A percentile compares a stretch with the other conserved stretches of the same genome.
Evolutionary conservation across 2,888 invertebrate species (phyloP).

Genomic region (Heliconius ismenius): DNA sequence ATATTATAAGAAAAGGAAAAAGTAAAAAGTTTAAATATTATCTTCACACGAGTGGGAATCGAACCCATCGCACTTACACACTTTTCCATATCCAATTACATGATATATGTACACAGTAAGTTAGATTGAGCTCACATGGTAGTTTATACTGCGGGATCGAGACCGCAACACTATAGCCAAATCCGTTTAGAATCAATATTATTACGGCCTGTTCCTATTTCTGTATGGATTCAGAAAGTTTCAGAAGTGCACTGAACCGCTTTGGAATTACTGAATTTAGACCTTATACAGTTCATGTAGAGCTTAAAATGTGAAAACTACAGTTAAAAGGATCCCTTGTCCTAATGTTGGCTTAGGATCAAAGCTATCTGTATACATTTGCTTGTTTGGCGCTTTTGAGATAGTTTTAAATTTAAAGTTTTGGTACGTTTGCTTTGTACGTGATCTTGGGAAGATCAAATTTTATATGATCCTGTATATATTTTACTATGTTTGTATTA

Average conservation of each 20-base stretch:
- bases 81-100: neutral
- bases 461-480: constrained; percentile 4
- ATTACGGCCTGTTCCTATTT: constrained; percentile 37
- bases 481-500: neutral
- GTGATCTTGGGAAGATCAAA: neutral
- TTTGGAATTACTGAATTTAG: constrained; percentile 13
- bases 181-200: constrained; percentile 47
- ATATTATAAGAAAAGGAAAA: too few relatives aligned
- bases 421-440: constrained; percentile 8
- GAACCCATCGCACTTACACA: too few relatives aligned
- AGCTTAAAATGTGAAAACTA: constrained; percentile 25
- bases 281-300: constrained; percentile 31
- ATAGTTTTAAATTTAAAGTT: constrained; percentile 30
- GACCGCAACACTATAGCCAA: constrained; percentile 38
- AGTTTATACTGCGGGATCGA: constrained; percentile 16
- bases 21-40: too few relatives aligned
- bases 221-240: constrained; percentile 42
- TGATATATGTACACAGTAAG: neutral
- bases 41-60: too few relatives aligned
- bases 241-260: constrained; percentile 39
- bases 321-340: constrained; percentile 32
- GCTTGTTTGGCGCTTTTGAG: constrained; percentile 35
- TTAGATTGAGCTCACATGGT: neutral
- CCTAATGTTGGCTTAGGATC: constrained; percentile 44
- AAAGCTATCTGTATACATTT: constrained; percentile 41